Evolutionary conservation across 2,888 invertebrate genomes (phyloP).

Genomic region (Theretra japonica): DNA sequence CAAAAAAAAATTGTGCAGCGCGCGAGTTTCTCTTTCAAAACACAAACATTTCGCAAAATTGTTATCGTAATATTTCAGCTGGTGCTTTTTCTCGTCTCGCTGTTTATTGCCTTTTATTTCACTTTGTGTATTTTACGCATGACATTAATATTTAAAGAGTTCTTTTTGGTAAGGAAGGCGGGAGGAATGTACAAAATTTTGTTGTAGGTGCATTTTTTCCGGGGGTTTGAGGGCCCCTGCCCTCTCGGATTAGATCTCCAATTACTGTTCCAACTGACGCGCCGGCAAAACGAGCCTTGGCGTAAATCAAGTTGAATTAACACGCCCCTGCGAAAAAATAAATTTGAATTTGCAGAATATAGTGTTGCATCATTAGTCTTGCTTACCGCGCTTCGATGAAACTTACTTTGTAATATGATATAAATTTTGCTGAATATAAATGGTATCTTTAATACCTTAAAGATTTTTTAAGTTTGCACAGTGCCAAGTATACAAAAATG

Average conservation of each 20-base stretch:
- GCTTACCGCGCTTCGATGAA: not conserved
- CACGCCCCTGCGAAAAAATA: constrained; percentile 36
- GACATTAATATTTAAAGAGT: constrained; percentile 48
- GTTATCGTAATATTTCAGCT: constrained; percentile 40
- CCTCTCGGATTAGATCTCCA: constrained; percentile 49
- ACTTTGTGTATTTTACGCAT: constrained; percentile 36
- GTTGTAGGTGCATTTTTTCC: constrained; percentile 38
- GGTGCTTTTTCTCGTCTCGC: constrained; percentile 37
- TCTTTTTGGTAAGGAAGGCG: constrained; percentile 38
- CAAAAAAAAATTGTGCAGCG: not conserved
- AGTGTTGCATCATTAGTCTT: constrained; percentile 30
- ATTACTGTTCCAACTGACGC: constrained; percentile 51
- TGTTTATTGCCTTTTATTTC: constrained; percentile 40
- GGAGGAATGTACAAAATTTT: constrained; percentile 36
- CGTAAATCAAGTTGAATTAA: constrained; percentile 53
- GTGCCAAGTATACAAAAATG: no score
- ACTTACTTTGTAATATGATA: not conserved
- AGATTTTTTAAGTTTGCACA: no score
- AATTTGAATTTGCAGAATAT: constrained; percentile 37
- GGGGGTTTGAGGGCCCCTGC: constrained; percentile 38
- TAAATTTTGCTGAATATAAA: not conserved
- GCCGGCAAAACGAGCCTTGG: constrained; percentile 42
- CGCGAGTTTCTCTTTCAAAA: constrained; percentile 28
- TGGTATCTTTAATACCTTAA: not conserved
- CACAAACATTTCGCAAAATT: constrained; percentile 34